A percentile compares a stretch with the other conserved stretches of the same genome.
Conservation (phyloP, 2,797 vertebrate species). For the Tangara arthus region DNA sequence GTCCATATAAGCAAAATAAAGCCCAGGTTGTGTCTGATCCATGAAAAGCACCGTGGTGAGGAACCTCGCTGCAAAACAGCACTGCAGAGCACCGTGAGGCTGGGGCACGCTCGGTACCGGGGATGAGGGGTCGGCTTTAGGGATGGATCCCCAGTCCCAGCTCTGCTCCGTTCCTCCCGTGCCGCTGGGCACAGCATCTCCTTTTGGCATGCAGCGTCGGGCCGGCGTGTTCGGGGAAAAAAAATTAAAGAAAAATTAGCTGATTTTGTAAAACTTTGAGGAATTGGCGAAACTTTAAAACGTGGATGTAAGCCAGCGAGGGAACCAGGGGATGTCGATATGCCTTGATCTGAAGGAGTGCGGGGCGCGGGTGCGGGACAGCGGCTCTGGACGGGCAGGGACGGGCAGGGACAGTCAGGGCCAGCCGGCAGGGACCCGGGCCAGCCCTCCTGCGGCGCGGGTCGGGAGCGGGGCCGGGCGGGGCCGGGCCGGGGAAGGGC, state of each 20-base stretch:
- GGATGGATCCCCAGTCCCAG: neutral
- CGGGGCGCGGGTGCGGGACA: neutral
- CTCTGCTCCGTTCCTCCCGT: neutral
- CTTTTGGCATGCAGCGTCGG: fast-evolving
- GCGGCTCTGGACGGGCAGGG: neutral
- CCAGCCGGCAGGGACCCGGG: neutral
- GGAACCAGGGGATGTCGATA: fast-evolving
- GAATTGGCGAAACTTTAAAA: neutral
- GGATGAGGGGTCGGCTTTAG: fast-evolving
- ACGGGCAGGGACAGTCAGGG: neutral
- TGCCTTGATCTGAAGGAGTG: neutral
- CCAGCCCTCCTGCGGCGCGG: neutral
- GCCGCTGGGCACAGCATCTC: no score
- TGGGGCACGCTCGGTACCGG: fast-evolving
- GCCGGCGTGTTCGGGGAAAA: fast-evolving
- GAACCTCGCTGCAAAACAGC: neutral
- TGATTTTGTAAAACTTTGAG: neutral
- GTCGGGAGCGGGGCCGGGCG: neutral
- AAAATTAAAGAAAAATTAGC: no score
- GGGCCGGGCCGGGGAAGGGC: neutral
- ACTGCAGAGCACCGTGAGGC: fast-evolving
- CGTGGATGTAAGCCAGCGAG: neutral
- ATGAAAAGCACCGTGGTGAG: neutral
- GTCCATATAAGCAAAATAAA: neutral
- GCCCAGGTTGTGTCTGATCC: neutral